A percentile compares a stretch with the other conserved stretches of the same genome.
Conservation (phyloP, 2,113 vertebrate species). For the Platysteira castanea region DNA sequence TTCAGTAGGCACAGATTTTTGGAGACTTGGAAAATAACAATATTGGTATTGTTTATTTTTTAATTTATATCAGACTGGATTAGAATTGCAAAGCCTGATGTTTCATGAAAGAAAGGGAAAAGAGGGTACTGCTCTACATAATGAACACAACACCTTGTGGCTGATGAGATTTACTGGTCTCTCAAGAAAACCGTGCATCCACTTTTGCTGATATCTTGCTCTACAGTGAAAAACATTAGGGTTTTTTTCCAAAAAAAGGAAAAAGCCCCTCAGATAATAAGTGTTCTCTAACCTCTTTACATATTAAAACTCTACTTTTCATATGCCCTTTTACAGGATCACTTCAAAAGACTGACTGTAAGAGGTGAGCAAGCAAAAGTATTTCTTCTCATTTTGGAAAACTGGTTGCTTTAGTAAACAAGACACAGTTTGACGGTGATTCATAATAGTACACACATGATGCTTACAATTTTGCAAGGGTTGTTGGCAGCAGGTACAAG, state of each 20-base stretch:
- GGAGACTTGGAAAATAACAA: background rate
- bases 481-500: background rate
- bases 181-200: background rate
- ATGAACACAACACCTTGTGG: background rate
- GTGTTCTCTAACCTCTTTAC: background rate
- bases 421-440: background rate
- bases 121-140: background rate
- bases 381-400: background rate
- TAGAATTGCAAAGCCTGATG: background rate
- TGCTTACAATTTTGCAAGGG: background rate
- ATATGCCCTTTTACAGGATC: background rate
- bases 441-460: background rate
- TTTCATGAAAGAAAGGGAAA: background rate
- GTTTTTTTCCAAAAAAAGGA: background rate
- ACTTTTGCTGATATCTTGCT: background rate
- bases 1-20: background rate
- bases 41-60: background rate
- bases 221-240: background rate
- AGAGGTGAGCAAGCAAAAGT: background rate
- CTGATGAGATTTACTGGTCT: background rate
- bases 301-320: background rate
- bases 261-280: background rate
- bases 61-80: background rate
- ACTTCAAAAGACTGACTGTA: background rate
- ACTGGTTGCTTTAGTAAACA: background rate